Conservation (phyloP, 2,113 vertebrate genomes). For the Osmerus mordax region DNA sequence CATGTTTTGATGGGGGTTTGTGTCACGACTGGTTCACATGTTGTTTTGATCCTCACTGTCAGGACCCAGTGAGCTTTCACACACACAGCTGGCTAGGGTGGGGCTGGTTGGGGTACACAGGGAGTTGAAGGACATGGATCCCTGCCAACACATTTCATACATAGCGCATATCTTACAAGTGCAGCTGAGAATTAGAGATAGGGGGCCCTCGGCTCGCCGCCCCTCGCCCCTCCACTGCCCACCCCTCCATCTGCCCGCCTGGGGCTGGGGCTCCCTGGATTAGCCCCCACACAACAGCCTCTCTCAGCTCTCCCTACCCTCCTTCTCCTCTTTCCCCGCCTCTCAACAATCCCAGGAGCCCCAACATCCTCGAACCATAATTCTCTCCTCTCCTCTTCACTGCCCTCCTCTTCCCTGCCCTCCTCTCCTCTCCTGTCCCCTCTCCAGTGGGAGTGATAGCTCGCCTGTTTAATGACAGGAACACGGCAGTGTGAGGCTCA, state of each 20-base stretch:
- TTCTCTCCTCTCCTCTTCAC: background rate
- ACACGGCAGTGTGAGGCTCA: slow-evolving; percentile 59
- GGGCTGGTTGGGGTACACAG: slow-evolving; percentile 51
- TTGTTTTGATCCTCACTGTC: slow-evolving; percentile 71
- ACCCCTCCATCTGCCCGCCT: slow-evolving; percentile 68
- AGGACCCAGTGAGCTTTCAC: slow-evolving; percentile 62
- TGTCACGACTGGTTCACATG: slow-evolving; percentile 60
- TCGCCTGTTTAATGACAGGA: slow-evolving; percentile 73
- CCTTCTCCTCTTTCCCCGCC: slow-evolving; percentile 37
- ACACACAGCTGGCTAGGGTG: slow-evolving; percentile 69
- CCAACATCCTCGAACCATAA: background rate
- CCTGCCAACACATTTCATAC: slow-evolving; percentile 72
- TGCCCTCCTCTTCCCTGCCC: background rate
- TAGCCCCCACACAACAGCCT: slow-evolving; percentile 44
- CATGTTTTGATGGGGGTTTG: slow-evolving; percentile 56
- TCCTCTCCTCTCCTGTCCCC: too few species aligned
- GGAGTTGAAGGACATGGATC: slow-evolving; percentile 74
- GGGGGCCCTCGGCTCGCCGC: slow-evolving; percentile 4
- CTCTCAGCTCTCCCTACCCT: slow-evolving; percentile 51
- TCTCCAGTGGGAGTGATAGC: slow-evolving; percentile 33
- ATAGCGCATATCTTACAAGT: slow-evolving; percentile 64
- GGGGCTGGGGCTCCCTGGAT: slow-evolving; percentile 44
- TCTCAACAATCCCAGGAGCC: background rate
- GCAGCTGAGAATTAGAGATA: slow-evolving; percentile 57
- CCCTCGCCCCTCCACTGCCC: slow-evolving; percentile 49